Evolutionary conservation across 2,797 vertebrate species (phyloP).

Genomic region (Gymnoscopelus microlampas): DNA sequence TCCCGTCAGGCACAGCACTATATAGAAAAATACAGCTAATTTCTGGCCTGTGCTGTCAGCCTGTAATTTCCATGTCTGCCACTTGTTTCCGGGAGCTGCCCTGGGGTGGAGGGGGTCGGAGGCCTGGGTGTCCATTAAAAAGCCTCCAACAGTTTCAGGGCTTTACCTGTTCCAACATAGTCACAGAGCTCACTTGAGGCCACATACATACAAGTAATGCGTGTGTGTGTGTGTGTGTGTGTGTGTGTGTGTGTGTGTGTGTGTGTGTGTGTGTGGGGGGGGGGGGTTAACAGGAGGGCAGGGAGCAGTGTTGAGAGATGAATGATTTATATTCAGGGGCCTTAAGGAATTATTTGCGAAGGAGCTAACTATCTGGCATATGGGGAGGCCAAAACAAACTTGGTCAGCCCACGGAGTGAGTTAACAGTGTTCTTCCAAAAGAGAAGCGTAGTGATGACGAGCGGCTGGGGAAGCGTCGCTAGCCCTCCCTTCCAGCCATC

Average conservation of each 20-base stretch:
- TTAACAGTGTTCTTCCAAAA: conserved; percentile 53
- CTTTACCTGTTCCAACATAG: conserved; percentile 48
- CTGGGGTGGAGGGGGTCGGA: conserved; percentile 25
- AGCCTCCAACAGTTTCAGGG: conserved; percentile 56
- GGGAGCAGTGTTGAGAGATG: conserved; percentile 42
- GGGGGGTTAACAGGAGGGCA: not conserved
- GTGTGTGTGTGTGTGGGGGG: not conserved
- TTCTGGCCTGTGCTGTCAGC: conserved; percentile 65
- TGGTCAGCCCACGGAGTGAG: conserved; percentile 43
- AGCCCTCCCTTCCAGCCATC: conserved; percentile 29
- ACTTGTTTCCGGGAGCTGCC: conserved; percentile 60
- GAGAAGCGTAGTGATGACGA: conserved; percentile 51
- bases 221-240: not conserved
- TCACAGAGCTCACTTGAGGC: not conserved
- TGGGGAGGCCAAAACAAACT: conserved; percentile 53
- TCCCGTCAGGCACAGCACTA: conserved; percentile 53
- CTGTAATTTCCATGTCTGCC: conserved; percentile 64
- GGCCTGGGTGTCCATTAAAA: conserved; percentile 4
- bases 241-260: not conserved
- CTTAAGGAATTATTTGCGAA: conserved; percentile 74
- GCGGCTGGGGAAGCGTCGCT: conserved; percentile 48
- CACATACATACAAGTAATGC: not conserved
- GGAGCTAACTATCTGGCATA: conserved; percentile 54
- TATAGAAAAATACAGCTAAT: conserved; percentile 62
- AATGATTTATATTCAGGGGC: conserved; percentile 59